Evolutionary conservation across 1,140 invertebrate genomes (phyloP), one percentile per base, ranked within the genome.

Genomic region (Conopomorpha cramerella): DNA sequence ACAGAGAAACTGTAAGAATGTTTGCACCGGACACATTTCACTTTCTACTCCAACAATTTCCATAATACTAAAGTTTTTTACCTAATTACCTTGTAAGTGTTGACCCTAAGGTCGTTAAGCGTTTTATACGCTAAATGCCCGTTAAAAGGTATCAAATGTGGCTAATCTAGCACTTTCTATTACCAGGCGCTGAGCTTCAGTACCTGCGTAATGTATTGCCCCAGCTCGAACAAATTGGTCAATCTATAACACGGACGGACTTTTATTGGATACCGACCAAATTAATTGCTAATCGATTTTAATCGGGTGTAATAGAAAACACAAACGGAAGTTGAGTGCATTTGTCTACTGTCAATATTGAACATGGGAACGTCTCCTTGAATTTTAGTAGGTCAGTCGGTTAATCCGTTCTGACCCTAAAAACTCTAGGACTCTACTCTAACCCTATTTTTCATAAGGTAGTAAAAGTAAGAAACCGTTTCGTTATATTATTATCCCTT

Each of bases 211-310:
- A 37, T 34, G 41, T 16, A 30, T 36, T 56, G 51, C 41, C 35
- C 28, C 25, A 15, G 41, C 32, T 41, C 47, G 46, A 47, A 46
- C 55, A 56, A 60, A 56, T 56, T 56, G 55, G 56, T 58, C 55
- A 56, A 64, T 61, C 59, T 64, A 61, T 61, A 64, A 61, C 57
- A 48, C 49, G 32, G 40, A 36, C 44, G 35, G 52, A 63, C 51
- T 58, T 64, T 64, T 64, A 64, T 64, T 49, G 60, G 53, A 50
- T 49, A 49, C 55, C 58, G 54, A 55, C 54, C 55, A 40, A 45
- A 51, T 61, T 64, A 64, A 64, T 64, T 61, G 57, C 53, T 18
- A 41, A 29, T 45, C 47, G 44, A 50, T 52, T 51, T 56, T 51
- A 55, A 55, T 30, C 30, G 8, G 19, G n/a, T n/a, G n/a, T n/a